These are phyloP conservation scores for Anguilla megastoma DNA, from an alignment of 2,797 vertebrate genomes.

Conservation along the genomic window DNA sequence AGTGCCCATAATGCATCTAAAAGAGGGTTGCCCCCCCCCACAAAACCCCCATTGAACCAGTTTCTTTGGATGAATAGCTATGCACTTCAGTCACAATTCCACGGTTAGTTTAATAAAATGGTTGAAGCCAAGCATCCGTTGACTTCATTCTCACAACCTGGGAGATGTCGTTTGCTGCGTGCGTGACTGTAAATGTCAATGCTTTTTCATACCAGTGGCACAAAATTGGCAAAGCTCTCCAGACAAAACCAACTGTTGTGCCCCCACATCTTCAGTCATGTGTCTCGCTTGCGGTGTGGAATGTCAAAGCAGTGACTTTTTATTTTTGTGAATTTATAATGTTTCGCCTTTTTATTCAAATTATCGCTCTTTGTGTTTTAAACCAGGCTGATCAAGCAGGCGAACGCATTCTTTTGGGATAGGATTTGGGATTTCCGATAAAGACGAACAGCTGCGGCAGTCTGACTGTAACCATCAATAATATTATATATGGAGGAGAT, in stretches of 20 bases:
- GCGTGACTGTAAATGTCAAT: conserved; percentile 43
- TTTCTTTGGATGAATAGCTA: conserved; percentile 29
- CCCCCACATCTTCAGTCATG: neutral
- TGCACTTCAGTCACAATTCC: conserved; percentile 35
- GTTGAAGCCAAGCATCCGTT: conserved; percentile 34
- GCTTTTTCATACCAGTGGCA: conserved; percentile 14
- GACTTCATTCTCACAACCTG: conserved; percentile 30
- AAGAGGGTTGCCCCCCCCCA: neutral
- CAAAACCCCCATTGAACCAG: neutral
- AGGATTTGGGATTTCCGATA: neutral
- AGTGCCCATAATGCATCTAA: conserved; percentile 17
- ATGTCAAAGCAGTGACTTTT: neutral
- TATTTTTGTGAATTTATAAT: neutral
- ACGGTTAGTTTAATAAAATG: conserved; percentile 48
- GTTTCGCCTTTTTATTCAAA: neutral
- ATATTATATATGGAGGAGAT: conserved; percentile 1
- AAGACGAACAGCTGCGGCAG: neutral
- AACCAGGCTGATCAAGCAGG: neutral
- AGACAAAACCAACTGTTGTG: neutral
- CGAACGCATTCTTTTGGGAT: neutral
- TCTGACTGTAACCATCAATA: neutral
- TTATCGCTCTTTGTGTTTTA: neutral
- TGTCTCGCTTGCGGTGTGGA: neutral
- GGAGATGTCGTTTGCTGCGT: conserved; percentile 33
- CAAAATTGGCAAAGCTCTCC: neutral